These are phyloP conservation scores for Scaptomyza polygonia DNA, from an alignment of 2,888 invertebrate genomes.

Conservation along the genomic window DNA sequence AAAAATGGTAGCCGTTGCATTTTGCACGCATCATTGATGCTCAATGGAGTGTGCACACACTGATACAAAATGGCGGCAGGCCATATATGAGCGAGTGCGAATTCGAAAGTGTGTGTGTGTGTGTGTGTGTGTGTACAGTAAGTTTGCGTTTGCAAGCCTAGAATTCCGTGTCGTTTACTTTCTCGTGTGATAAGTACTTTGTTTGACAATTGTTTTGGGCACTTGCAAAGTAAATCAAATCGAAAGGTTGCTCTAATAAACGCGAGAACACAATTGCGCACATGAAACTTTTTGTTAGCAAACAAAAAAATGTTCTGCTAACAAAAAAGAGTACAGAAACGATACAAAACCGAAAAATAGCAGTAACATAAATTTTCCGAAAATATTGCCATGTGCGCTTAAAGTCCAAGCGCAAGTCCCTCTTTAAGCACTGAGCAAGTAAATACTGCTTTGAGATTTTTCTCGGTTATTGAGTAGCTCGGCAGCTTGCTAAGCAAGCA, in stretches of 20 bases:
- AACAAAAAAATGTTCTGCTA: slow-evolving; percentile 52
- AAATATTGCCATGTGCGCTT: slow-evolving; percentile 40
- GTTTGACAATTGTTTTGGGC: slow-evolving; percentile 69
- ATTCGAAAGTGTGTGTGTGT: slow-evolving; percentile 16
- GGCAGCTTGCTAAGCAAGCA: slow-evolving; percentile 11
- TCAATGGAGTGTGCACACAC: slow-evolving; percentile 82
- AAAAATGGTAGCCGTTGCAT: slow-evolving; percentile 77
- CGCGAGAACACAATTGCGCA: slow-evolving; percentile 67
- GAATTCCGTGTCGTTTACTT: slow-evolving; percentile 30
- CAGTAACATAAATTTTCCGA: slow-evolving; percentile 60
- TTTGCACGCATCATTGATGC: slow-evolving; percentile 82
- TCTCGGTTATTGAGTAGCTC: slow-evolving; percentile 68
- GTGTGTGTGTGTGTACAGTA: slow-evolving; percentile 11
- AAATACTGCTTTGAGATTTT: slow-evolving; percentile 17
- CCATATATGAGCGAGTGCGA: slow-evolving; percentile 18
- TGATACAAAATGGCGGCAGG: slow-evolving; percentile 77
- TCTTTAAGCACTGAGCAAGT: slow-evolving; percentile 34
- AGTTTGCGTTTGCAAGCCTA: slow-evolving; percentile 51
- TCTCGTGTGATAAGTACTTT: slow-evolving; percentile 47
- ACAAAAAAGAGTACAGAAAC: slow-evolving; percentile 9
- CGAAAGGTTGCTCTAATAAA: slow-evolving; percentile 72
- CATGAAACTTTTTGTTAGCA: slow-evolving; percentile 61
- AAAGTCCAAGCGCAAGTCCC: slow-evolving; percentile 35
- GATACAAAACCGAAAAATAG: neutral
- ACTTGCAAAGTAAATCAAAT: slow-evolving; percentile 75